Evolutionary conservation across 2,113 vertebrate genomes (phyloP).

Genomic region (Prochilodus magdalenae): DNA sequence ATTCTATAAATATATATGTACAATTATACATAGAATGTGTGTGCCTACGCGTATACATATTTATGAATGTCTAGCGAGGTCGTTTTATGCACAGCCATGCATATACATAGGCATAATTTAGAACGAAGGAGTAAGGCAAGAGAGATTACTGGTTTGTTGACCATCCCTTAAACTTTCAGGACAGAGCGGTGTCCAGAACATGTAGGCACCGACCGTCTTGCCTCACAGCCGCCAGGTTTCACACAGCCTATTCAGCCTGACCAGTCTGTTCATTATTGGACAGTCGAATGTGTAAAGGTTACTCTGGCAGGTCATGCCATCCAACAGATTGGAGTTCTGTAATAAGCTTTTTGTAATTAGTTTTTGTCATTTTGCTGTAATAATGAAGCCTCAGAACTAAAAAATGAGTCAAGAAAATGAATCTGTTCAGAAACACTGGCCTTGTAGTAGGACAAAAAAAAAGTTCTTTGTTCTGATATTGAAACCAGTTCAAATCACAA

Average conservation of each 20-base stretch:
- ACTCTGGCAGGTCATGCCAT: background rate
- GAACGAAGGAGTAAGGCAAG: constrained; percentile 30
- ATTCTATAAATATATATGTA: constrained; percentile 65
- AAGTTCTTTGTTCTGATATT: too few species aligned
- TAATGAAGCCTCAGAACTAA: too few species aligned
- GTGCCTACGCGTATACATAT: constrained; percentile 62
- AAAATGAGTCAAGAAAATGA: too few species aligned
- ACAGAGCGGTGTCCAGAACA: constrained; percentile 71
- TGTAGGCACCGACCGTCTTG: constrained; percentile 59
- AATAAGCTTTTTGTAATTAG: background rate
- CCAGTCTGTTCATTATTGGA: background rate
- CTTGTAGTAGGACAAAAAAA: too few species aligned
- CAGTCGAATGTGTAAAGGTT: constrained; percentile 7
- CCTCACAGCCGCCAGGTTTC: constrained; percentile 4
- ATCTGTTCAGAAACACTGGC: too few species aligned
- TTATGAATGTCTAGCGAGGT: constrained; percentile 58
- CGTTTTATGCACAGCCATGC: constrained; percentile 52
- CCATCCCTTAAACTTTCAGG: constrained; percentile 71
- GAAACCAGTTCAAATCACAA: too few species aligned
- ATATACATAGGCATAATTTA: constrained; percentile 50
- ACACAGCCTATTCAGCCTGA: constrained; percentile 1
- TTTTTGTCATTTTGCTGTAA: too few species aligned
- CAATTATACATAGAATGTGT: constrained; percentile 63
- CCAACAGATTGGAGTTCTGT: constrained; percentile 2
- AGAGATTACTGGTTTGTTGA: constrained; percentile 72